phyloP scores from a whole-genome alignment of 2,113 vertebrate species.

The Cyprinodon tularosa region DNA sequence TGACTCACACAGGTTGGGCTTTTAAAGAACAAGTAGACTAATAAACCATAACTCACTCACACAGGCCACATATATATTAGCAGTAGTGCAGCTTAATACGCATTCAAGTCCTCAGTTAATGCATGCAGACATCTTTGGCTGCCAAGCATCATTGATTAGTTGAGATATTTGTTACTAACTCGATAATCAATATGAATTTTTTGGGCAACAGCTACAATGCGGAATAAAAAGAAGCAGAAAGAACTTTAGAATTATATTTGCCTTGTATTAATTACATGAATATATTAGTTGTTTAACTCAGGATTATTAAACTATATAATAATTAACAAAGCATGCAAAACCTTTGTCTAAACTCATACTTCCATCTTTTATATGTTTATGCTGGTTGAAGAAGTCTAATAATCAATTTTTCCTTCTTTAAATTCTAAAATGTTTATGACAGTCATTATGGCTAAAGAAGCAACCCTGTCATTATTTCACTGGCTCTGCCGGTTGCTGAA shows the following conservation, averaged over 20 bases:
- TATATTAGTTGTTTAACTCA: too few relatives aligned
- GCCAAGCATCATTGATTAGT: not conserved
- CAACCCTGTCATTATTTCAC: slow-evolving; percentile 70
- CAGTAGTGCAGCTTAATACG: slow-evolving; percentile 2
- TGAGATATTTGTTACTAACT: too few relatives aligned
- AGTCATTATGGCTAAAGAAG: slow-evolving; percentile 66
- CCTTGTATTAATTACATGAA: too few relatives aligned
- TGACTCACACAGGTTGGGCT: slow-evolving; percentile 39
- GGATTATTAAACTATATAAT: not conserved
- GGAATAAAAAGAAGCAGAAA: too few relatives aligned
- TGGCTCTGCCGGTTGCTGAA: slow-evolving; percentile 67
- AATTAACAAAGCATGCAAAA: not conserved
- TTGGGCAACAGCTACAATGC: too few relatives aligned
- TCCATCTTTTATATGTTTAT: slow-evolving; percentile 72
- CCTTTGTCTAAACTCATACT: slow-evolving; percentile 40
- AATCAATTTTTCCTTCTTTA: slow-evolving; percentile 74
- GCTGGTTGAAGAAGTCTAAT: slow-evolving; percentile 46
- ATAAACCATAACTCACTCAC: slow-evolving; percentile 15
- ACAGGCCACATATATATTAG: not conserved
- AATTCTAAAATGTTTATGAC: slow-evolving; percentile 77
- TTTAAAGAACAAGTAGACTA: slow-evolving; percentile 41
- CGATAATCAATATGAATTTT: too few relatives aligned
- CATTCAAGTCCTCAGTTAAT: not conserved
- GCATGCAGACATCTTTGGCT: not conserved
- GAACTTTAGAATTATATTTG: too few relatives aligned